Conservation (phyloP, 2,113 vertebrate genomes). For the Murina feae region DNA sequence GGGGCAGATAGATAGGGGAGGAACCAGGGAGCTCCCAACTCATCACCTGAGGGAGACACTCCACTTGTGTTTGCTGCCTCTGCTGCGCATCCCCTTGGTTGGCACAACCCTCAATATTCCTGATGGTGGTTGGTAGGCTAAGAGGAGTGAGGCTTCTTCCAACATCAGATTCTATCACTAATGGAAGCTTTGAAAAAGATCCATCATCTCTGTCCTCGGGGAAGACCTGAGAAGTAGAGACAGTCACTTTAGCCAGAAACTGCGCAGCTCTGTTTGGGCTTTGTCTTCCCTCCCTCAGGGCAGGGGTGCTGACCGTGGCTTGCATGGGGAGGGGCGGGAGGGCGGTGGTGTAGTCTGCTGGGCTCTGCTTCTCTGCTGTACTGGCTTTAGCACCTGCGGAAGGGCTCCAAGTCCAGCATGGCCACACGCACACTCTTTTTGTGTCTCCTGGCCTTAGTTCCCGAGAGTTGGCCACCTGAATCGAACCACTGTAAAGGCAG, state of each 20-base stretch:
- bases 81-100: background rate
- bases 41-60: background rate
- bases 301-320: background rate
- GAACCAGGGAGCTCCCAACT: background rate
- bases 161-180: background rate
- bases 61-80: background rate
- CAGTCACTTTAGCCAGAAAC: background rate
- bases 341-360: rapidly evolving
- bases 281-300: background rate
- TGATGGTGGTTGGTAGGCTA: background rate
- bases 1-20: background rate
- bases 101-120: background rate
- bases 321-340: rapidly evolving
- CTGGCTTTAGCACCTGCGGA: background rate
- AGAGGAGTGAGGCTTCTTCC: background rate
- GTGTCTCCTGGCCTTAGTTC: background rate
- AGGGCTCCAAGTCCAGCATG: background rate
- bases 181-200: background rate
- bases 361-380: background rate
- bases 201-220: background rate
- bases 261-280: background rate
- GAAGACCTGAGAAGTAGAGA: background rate
- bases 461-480: background rate
- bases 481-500: background rate
- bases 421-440: background rate